Conservation (phyloP, 2,113 vertebrate genomes). For the Anguilla japonica region DNA sequence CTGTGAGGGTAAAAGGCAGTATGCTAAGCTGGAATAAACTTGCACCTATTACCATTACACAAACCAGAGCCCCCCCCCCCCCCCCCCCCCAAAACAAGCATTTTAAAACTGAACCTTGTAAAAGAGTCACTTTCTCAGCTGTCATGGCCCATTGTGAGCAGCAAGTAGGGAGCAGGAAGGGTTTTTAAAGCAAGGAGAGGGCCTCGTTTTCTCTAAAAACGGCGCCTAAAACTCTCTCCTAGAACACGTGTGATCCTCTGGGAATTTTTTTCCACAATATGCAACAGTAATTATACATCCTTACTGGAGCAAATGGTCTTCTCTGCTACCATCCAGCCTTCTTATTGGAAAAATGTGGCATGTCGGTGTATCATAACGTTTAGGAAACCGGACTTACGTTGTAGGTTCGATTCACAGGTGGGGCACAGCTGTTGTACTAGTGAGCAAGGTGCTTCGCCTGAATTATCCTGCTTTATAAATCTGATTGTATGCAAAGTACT, state of each 20-base stretch:
- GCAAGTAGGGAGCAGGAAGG: not conserved
- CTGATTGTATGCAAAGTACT: no score
- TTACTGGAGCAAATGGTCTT: not conserved
- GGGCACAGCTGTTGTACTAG: no score
- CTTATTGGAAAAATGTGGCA: not conserved
- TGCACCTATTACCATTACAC: constrained; percentile 52
- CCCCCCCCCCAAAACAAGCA: not conserved
- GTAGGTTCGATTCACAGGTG: no score
- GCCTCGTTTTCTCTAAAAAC: constrained; percentile 21
- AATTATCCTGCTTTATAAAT: no score
- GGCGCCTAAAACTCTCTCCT: no score
- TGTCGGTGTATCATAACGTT: no score
- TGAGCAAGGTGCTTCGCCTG: no score
- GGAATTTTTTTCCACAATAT: not conserved
- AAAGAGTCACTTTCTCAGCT: not conserved
- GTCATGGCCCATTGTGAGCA: not conserved
- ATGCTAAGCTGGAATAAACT: constrained; percentile 56
- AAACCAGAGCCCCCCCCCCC: constrained; percentile 7
- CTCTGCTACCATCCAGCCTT: not conserved
- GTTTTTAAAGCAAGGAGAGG: constrained; percentile 55
- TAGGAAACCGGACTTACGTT: no score
- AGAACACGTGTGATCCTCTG: not conserved
- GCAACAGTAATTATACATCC: not conserved
- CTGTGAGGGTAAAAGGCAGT: constrained; percentile 61
- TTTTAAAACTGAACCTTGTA: not conserved